Conservation (phyloP, 2,113 vertebrate species). For the Origma solitaria region DNA sequence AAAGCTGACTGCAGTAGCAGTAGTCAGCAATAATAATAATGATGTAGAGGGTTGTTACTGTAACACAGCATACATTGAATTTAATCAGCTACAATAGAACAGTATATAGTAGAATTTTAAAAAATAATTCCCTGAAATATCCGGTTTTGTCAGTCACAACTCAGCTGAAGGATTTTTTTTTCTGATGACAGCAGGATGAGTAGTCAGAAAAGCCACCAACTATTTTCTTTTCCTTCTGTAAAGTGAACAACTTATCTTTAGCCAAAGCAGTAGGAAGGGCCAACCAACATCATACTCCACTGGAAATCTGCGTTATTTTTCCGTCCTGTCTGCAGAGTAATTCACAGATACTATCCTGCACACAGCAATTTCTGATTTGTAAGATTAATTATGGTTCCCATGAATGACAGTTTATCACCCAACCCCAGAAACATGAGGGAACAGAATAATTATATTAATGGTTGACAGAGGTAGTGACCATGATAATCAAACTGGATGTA, state of each 20-base stretch:
- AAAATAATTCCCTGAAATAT: neutral
- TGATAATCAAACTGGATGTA: neutral
- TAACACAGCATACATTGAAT: neutral
- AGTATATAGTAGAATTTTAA: neutral
- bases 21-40: neutral
- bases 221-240: neutral
- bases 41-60: neutral
- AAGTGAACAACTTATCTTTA: neutral
- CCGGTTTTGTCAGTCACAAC: neutral
- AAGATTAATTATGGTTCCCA: neutral
- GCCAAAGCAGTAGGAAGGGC: neutral
- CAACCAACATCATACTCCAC: neutral
- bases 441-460: neutral
- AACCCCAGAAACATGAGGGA: neutral
- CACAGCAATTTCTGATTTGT: neutral
- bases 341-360: neutral
- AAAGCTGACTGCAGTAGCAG: neutral
- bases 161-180: neutral
- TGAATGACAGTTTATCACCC: neutral
- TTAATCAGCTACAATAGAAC: neutral
- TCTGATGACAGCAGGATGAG: neutral
- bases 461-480: neutral
- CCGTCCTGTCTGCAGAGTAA: neutral
- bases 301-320: neutral
- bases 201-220: neutral